Evolutionary conservation across 2,113 vertebrate species (phyloP), one percentile per base, ranked within the genome.

Genomic region (Puffinus mauretanicus): DNA sequence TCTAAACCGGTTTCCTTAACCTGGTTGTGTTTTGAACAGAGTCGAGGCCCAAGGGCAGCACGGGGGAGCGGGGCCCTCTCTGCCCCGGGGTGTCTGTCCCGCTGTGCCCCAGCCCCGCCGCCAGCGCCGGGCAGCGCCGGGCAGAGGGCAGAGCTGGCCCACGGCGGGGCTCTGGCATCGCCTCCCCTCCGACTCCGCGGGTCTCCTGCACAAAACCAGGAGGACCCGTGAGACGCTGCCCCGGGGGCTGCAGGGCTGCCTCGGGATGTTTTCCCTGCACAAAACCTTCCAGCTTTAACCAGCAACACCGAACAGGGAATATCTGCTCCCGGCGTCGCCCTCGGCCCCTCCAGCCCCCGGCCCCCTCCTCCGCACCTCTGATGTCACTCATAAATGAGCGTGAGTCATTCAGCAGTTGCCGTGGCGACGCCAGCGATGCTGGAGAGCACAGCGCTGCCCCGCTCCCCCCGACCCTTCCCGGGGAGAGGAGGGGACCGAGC

Each of bases 361-460:
- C 26, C 49, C 72, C 88, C 83, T 95, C 95, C 92, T 92, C 84
- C 62, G 12, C 87, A 34, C 21, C 88, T 81, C 90, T 97, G 97
- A 97, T 97, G 96, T 97, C 97, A 97, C 32, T 13, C 11, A 46
- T 15, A 16, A 76, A 34, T 10, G 4, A 90, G 79, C 3, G 34
- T 92, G 93, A 96, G 61, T 88, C 90, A 87, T 38, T 25, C 71
- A 6, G 79, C 80, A 11, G 95, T 97, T 97, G 94, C 96, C 93
- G 55, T 95, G 95, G 97, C 12, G 26, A 98, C 72, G 30, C 11
- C 72, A 0, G 95, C 12, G 93, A 96, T 97, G 93, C 97, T 81
- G 67, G 32, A 72, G 84, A 88, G 73, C 15, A 7, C 76, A 1
- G 91, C 34, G 14, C 90, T 75, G 86, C 72, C 84, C 88, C 15